Evolutionary conservation across 2,797 vertebrate species (phyloP).

Genomic region (Okamejei kenojei): DNA sequence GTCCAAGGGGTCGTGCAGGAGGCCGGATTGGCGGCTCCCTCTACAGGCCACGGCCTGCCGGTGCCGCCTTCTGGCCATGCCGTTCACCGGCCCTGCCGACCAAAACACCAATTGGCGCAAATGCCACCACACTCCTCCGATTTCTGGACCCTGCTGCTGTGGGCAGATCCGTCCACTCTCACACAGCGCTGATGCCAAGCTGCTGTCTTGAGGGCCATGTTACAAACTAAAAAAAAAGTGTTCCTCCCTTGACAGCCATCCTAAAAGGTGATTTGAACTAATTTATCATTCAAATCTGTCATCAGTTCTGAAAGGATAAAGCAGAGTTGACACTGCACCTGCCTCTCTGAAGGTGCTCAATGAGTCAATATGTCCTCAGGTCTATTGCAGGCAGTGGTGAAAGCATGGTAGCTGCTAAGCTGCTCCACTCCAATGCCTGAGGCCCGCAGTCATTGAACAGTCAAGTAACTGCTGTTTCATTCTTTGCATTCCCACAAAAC

Average conservation of each 20-base stretch:
- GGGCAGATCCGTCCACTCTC: no score
- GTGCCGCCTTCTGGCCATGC: no score
- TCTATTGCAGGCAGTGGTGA: neutral
- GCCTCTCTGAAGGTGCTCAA: neutral
- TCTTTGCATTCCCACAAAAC: neutral
- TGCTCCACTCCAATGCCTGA: neutral
- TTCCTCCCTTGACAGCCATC: neutral
- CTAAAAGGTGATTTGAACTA: neutral
- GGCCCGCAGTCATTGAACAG: neutral
- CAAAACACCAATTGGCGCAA: neutral
- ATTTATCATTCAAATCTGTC: neutral
- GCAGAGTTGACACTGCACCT: neutral
- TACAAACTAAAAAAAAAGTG: neutral
- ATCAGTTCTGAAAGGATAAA: slow-evolving; percentile 9
- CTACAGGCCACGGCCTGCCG: no score
- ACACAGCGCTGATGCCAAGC: neutral
- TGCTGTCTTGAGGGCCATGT: neutral
- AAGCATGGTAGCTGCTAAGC: neutral
- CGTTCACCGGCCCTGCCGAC: neutral
- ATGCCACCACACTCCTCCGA: neutral
- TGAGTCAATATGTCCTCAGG: neutral
- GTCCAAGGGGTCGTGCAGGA: no score
- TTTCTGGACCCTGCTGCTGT: neutral
- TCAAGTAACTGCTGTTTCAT: neutral
- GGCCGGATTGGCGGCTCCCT: no score